Percentiles rank a stretch among this genome's conserved stretches.
Conservation (phyloP, 2,113 vertebrate genomes). For the Lamprologus lemairii region DNA sequence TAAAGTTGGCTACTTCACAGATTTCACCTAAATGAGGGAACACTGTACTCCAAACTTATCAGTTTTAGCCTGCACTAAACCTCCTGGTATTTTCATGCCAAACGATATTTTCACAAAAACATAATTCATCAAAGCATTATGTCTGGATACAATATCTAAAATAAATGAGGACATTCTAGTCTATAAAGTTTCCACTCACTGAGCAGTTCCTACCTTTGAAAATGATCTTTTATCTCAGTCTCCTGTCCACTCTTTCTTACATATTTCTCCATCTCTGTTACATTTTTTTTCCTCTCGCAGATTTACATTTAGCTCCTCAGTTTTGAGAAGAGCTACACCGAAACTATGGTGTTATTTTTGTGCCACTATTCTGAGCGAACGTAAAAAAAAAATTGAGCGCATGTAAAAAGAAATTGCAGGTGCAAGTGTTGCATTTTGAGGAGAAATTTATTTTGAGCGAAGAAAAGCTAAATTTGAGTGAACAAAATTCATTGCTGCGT, state of each 20-base stretch:
- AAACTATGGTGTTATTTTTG: neutral
- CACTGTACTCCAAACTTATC: neutral
- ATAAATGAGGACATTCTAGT: neutral
- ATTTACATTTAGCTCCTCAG: neutral
- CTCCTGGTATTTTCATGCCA: neutral
- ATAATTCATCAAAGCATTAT: neutral
- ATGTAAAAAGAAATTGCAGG: neutral
- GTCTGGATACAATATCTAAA: neutral
- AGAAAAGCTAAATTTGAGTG: neutral
- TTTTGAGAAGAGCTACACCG: neutral
- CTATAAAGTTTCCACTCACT: neutral
- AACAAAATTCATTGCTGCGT: neutral
- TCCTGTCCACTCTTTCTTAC: neutral
- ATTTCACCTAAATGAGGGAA: neutral
- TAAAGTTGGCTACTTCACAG: neutral
- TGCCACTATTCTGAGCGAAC: neutral
- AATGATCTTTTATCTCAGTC: neutral
- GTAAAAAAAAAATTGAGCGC: neutral
- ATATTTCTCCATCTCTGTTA: neutral
- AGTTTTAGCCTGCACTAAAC: neutral
- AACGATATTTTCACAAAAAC: neutral
- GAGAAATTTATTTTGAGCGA: neutral
- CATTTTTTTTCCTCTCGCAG: neutral
- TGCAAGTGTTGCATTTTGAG: neutral
- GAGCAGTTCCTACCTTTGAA: neutral